Base-by-base conservation (phyloP, 2,113 vertebrate genomes). In the Clarias gariepinus region DNA sequence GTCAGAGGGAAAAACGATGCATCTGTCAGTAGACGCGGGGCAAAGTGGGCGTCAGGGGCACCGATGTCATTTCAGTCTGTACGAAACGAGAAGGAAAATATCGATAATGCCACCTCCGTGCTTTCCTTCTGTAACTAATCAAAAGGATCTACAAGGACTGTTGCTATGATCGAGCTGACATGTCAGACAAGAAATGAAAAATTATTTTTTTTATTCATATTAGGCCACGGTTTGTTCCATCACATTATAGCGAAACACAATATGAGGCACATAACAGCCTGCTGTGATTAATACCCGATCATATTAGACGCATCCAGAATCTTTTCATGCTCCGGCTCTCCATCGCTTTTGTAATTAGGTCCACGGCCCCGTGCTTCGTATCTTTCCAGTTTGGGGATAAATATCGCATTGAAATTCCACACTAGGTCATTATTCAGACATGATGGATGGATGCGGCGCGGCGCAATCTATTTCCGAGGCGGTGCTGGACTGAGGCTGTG, bases 341-440 rank as follows among this genome's bases (percentile, higher is more conserved):
- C 81, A 9, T 47, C 30, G 84, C 30, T 57, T 85, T 83, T 83
- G 82, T 83, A 87, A 89, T 87, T 87, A 89, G 86, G 82, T 88
- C 84, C 30, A 58, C 41, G 61, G 73, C 68, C 74, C 36, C 36
- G 47, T 78, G 73, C 36, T 66, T 86, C 86, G 82, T 90, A 89
- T 89, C 83, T 84, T 88, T 86, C 83, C 82, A 87, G 85, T 89
- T 82, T 66, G 55, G 74, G 86, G 86, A 89, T 89, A 86, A 89
- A 87, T 88, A 86, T 89, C 84, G 55, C 84, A 85, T 89, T 90
- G 90, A 86, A 90, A 89, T 89, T 89, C 88, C 73, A 82, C 80
- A 87, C 84, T 82, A 36, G 55, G 86, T 86, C 88, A 86, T 89
- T 88, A 86, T 86, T 89, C 80, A 84, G 63, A 85, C 61, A 66